Conservation (phyloP, 2,113 vertebrate species). For the Ornithorhynchus anatinus region DNA sequence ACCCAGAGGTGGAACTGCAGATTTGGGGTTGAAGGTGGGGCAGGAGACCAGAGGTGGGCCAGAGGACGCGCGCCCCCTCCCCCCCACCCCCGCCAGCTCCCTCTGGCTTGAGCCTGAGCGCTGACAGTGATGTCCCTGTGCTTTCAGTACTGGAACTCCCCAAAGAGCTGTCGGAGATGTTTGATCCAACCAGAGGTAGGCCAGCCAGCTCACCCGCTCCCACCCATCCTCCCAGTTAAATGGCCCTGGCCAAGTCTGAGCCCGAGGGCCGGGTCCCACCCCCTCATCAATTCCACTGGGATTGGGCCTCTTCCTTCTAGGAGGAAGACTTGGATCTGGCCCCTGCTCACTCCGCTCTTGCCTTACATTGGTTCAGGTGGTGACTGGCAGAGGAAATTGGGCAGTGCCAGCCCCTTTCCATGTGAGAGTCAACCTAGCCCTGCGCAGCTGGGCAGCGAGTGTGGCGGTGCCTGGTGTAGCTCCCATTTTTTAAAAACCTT, state of each 20-base stretch:
- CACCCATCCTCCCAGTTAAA: neutral
- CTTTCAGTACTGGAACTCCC: conserved; percentile 92
- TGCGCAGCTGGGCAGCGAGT: too few relatives aligned
- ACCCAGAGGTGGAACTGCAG: neutral
- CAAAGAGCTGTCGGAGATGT: conserved; percentile 97
- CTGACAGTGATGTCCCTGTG: conserved; percentile 45
- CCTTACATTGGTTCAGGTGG: too few relatives aligned
- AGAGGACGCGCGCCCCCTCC: too few relatives aligned
- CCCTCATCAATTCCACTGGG: neutral
- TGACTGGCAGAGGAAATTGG: too few relatives aligned
- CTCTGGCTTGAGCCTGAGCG: too few relatives aligned
- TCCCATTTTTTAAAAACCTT: too few relatives aligned
- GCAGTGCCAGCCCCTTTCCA: too few relatives aligned
- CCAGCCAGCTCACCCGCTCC: neutral
- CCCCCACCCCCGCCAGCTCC: too few relatives aligned
- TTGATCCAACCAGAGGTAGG: conserved; percentile 94
- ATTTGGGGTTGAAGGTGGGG: neutral
- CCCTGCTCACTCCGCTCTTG: too few relatives aligned
- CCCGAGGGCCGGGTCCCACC: neutral
- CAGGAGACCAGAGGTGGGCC: neutral
- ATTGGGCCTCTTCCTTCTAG: neutral
- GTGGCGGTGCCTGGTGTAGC: too few relatives aligned
- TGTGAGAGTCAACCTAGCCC: too few relatives aligned
- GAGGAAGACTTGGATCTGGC: too few relatives aligned
- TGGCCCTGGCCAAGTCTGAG: conserved; percentile 20